Evolutionary conservation across 2,888 invertebrate species (phyloP).

Genomic region (Lasioglossum vierecki): DNA sequence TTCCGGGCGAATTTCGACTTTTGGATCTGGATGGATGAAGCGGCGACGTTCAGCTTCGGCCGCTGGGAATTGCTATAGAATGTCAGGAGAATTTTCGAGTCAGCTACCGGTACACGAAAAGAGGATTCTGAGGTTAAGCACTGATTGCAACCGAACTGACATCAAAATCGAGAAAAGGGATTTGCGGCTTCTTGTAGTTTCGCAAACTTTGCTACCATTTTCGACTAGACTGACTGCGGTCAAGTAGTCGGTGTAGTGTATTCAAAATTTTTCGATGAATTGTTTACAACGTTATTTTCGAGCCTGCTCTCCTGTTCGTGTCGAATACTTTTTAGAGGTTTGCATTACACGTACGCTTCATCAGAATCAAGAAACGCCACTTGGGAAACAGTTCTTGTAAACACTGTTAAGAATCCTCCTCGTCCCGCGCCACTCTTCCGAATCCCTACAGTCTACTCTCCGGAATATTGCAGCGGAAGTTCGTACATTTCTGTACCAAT

Average conservation of each 20-base stretch:
- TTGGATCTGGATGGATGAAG: not conserved
- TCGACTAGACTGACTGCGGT: not conserved
- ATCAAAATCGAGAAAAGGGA: not conserved
- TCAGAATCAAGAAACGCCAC: not conserved
- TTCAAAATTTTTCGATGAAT: not conserved
- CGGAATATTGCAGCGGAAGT: not conserved
- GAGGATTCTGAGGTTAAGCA: not conserved
- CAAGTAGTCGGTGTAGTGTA: not conserved
- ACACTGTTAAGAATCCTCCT: not conserved
- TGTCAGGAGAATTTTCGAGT: not conserved
- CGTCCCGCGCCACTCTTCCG: not conserved
- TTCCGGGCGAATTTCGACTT: conserved; percentile 1
- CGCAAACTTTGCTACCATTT: not conserved
- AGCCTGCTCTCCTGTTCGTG: not conserved
- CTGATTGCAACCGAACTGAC: not conserved
- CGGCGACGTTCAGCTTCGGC: not conserved
- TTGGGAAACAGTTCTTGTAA: not conserved
- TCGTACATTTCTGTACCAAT: not conserved
- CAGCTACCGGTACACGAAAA: not conserved
- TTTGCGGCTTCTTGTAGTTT: not conserved
- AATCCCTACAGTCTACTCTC: not conserved
- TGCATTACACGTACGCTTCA: not conserved
- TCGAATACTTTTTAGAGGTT: not conserved
- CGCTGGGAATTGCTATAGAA: not conserved
- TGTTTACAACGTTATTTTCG: not conserved